Conservation (phyloP, 2,113 vertebrate species). For the Percina caprodes region DNA sequence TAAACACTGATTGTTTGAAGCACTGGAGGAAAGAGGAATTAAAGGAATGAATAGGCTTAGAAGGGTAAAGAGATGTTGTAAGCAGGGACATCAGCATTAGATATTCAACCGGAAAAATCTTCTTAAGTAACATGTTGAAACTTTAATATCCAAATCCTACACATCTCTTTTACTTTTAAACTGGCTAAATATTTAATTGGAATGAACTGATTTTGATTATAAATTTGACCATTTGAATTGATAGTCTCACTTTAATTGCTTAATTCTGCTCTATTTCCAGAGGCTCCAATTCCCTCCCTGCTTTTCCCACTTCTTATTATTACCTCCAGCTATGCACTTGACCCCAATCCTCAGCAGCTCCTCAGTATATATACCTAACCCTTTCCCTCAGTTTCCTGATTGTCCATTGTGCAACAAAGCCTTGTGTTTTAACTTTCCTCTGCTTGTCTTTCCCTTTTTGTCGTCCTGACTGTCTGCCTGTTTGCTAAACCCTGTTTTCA, state of each 20-base stretch:
- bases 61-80: slow-evolving; percentile 17
- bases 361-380: not conserved
- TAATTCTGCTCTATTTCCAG: not conserved
- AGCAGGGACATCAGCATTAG: slow-evolving; percentile 6
- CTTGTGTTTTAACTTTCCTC: too few species aligned
- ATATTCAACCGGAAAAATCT: not conserved
- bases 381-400: not conserved
- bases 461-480: not conserved
- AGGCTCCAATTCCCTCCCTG: not conserved
- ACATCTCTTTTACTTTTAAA: not conserved
- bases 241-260: not conserved
- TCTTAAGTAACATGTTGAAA: not conserved
- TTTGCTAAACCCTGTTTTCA: not conserved
- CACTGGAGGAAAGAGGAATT: slow-evolving; percentile 14
- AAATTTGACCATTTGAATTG: not conserved
- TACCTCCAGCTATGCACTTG: slow-evolving; percentile 18
- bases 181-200: not conserved
- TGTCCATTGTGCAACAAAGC: not conserved
- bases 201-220: not conserved
- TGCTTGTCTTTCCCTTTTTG: not conserved
- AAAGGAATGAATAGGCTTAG: slow-evolving; percentile 32
- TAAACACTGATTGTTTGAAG: slow-evolving; percentile 60
- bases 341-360: not conserved
- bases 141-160: not conserved
- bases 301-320: slow-evolving; percentile 7